Base-by-base conservation (phyloP, 1,140 invertebrate genomes). In the Achroia grisella region DNA sequence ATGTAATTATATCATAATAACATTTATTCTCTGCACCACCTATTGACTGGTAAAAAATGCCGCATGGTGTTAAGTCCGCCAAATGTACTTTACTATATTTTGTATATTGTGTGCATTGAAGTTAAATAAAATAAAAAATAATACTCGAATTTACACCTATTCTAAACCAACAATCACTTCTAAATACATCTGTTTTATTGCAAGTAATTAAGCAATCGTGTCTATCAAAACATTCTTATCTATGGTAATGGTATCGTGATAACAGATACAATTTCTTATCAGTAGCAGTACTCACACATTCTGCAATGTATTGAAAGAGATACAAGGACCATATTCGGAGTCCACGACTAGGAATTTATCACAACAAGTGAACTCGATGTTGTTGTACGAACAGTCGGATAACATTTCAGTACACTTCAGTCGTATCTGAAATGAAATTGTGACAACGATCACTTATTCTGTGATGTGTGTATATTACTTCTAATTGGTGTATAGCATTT, bases 281-380 rank as follows among this genome's bases (percentile, higher is more conserved):
- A 10, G 17, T 23, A 23, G 17, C 2, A 2, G 6, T 23, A 45
- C 44, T 66, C 56, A 76, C 88, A 49, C 71, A 50, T 83, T 87
- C 54, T 89, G 87, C 41, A 88, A 55, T 4, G 86, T 87, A 66
- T 90, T 90, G 34, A 90, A 70, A 8, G 87, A 76, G 62, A 67
- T 90, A 54, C 89, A 90, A 13, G 77, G 45, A 10, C 89, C 89
- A 54, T 81, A 78, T 53, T 89, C 88, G 0, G 89, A 89, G 41
- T 87, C 73, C 4, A 89, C 52, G 0, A 78, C 71, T 43, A 82
- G 56, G 62, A 90, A 90, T 33, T 87, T 52, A 8, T 85, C 64
- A 52, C 89, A 90, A 57, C 89, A 90, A 51, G 87, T 62, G 47
- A 90, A 88, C 15, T 54, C 33, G 37, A 64, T 27, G 8, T 53